phyloP scores from a whole-genome alignment of 2,113 vertebrate genomes.

The Probosciger aterrimus region DNA sequence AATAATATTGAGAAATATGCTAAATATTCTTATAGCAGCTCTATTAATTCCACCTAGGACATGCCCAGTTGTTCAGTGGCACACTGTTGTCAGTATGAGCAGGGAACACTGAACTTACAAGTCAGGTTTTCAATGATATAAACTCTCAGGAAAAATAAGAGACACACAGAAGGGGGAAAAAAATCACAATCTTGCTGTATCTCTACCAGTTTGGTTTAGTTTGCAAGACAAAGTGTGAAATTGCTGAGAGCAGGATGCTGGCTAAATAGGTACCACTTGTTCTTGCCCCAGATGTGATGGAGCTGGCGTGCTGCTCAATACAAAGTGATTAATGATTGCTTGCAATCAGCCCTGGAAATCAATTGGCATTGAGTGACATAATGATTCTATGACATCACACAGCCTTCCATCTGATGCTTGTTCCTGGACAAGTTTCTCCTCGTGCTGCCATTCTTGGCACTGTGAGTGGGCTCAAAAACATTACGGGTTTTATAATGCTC shows the following conservation, averaged over 20 bases:
- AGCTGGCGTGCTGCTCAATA: conserved; percentile 47
- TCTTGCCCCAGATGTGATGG: conserved; percentile 44
- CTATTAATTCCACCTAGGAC: neutral
- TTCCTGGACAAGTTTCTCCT: neutral
- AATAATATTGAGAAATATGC: neutral
- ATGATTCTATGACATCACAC: conserved; percentile 42
- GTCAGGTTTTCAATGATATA: neutral
- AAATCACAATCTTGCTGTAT: neutral
- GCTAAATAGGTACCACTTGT: conserved; percentile 62
- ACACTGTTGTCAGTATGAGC: neutral
- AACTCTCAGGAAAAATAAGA: neutral
- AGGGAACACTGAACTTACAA: neutral
- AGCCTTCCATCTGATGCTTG: conserved; percentile 38
- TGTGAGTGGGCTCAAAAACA: neutral
- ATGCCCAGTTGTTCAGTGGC: neutral
- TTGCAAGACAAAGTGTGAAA: neutral
- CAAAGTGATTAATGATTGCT: conserved; percentile 62
- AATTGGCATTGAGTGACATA: conserved; percentile 60
- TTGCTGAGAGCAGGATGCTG: conserved; percentile 54
- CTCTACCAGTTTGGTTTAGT: neutral
- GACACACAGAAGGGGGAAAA: accelerated
- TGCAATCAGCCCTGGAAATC: conserved; percentile 64
- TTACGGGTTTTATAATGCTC: neutral
- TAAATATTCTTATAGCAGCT: neutral
- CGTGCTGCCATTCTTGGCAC: neutral